Conservation (phyloP, 2,113 vertebrate species). For the Hippocampus abdominalis region DNA sequence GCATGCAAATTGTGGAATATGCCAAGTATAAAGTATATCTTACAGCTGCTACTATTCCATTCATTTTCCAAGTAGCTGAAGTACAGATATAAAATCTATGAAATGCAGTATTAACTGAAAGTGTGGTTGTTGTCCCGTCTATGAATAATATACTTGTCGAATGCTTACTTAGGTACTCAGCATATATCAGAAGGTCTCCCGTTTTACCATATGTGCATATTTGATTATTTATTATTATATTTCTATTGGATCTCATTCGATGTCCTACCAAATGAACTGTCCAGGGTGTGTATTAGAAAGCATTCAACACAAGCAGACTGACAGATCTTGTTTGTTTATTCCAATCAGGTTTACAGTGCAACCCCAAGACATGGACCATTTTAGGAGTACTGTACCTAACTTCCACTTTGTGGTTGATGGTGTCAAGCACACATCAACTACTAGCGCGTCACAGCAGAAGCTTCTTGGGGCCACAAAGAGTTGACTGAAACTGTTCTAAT, state of each 20-base stretch:
- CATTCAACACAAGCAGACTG: conserved; percentile 24
- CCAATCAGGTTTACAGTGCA: conserved; percentile 51
- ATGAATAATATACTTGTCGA: background rate
- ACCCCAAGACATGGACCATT: conserved; percentile 12
- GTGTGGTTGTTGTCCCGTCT: no score
- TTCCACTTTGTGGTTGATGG: conserved; percentile 17
- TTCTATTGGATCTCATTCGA: background rate
- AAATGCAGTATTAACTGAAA: no score
- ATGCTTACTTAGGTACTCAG: background rate
- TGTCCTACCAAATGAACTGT: background rate
- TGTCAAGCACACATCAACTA: conserved; percentile 24
- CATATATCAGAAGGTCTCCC: background rate
- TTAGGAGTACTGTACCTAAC: background rate
- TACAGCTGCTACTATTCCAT: background rate
- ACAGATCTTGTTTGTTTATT: conserved; percentile 61
- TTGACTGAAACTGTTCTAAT: conserved; percentile 11
- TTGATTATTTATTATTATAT: background rate
- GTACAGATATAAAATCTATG: no score
- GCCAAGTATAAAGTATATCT: background rate
- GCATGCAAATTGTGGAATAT: background rate
- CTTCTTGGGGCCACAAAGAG: conserved; percentile 14
- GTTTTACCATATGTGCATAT: background rate
- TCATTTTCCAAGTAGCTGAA: background rate
- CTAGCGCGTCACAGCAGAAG: conserved; percentile 30
- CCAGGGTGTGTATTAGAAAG: background rate